phyloP scores from a whole-genome alignment of 1,140 invertebrate species.

The Lasioglossum albipes region DNA sequence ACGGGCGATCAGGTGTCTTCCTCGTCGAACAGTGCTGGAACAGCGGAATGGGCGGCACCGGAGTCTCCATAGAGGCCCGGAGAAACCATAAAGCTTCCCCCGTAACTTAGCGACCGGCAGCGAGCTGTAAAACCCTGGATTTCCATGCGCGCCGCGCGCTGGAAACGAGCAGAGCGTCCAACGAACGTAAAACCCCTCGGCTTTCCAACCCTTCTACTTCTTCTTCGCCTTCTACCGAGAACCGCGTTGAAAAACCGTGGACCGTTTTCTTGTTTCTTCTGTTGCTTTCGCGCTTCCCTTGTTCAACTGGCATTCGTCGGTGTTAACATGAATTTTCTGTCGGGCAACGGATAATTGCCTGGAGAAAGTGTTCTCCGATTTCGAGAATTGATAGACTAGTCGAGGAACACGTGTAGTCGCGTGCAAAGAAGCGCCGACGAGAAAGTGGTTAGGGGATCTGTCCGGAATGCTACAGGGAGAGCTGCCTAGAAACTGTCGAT shows the following conservation, averaged over 20 bases:
- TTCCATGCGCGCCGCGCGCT: conserved; percentile 64
- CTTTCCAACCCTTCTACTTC: conserved; percentile 33
- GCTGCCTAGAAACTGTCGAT: too few relatives aligned
- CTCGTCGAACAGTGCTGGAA: conserved; percentile 24
- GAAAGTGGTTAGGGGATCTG: too few relatives aligned
- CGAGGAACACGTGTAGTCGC: too few relatives aligned
- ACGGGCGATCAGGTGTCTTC: conserved; percentile 57
- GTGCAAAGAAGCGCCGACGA: too few relatives aligned
- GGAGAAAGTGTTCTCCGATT: too few relatives aligned
- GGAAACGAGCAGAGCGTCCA: conserved; percentile 68
- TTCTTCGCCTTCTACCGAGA: too few relatives aligned
- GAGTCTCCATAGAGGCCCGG: conserved; percentile 2
- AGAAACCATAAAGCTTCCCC: conserved; percentile 74
- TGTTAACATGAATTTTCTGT: too few relatives aligned
- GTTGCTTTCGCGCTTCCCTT: too few relatives aligned
- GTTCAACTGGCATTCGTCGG: too few relatives aligned
- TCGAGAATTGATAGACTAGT: too few relatives aligned
- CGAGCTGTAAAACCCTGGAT: conserved; percentile 68
- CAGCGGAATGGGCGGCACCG: conserved; percentile 52
- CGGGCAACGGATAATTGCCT: too few relatives aligned
- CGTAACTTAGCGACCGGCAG: conserved; percentile 68
- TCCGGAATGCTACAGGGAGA: too few relatives aligned
- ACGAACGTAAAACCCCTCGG: conserved; percentile 68
- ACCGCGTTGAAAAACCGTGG: neutral
- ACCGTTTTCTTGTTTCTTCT: neutral